Evolutionary conservation across 2,113 vertebrate species (phyloP).

Genomic region (Herpailurus yagouaroundi): DNA sequence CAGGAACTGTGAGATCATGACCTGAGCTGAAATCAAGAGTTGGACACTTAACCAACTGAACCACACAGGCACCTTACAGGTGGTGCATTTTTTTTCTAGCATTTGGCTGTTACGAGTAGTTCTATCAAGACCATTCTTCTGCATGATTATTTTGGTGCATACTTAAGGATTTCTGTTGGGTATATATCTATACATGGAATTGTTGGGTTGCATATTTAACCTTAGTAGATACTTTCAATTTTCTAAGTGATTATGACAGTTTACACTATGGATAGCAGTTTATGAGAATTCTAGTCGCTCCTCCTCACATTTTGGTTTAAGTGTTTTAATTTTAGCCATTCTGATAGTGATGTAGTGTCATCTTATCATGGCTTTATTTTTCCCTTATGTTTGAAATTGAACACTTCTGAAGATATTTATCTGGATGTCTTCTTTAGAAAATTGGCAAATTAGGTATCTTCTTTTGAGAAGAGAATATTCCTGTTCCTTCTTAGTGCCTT

Average conservation of each 20-base stretch:
- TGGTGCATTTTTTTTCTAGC: neutral
- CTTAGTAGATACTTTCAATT: neutral
- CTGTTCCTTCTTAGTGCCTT: neutral
- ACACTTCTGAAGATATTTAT: neutral
- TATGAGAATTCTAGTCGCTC: neutral
- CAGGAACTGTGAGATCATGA: too few species aligned
- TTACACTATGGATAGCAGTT: neutral
- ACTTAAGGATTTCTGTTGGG: neutral
- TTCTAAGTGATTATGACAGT: neutral
- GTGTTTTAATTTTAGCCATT: neutral
- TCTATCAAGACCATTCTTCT: neutral
- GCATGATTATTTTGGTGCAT: neutral
- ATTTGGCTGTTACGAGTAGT: neutral
- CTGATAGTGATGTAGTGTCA: neutral
- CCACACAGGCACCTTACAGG: too few species aligned
- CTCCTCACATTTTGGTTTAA: neutral
- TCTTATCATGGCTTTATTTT: neutral
- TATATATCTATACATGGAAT: neutral
- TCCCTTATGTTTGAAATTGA: neutral
- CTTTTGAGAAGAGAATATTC: neutral
- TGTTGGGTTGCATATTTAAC: neutral
- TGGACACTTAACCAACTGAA: too few species aligned
- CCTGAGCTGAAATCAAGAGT: too few species aligned
- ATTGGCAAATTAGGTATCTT: neutral
- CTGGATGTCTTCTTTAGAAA: too few species aligned